Base-by-base conservation (phyloP, 2,797 vertebrate species). In the Muscicapa comitata region DNA sequence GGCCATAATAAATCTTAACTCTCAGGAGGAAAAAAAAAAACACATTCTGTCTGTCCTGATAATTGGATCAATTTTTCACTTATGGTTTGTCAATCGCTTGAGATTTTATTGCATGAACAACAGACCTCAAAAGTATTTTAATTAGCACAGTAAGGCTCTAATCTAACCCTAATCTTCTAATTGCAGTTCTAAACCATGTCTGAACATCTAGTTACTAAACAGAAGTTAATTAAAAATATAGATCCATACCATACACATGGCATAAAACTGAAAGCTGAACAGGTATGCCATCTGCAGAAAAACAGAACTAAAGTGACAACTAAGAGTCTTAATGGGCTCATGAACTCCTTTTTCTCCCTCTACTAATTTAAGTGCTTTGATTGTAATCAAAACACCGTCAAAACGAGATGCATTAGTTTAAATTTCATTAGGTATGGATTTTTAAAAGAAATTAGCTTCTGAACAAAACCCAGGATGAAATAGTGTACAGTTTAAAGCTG, bases 21-120 rank as follows among this genome's bases (percentile, higher is more conserved):
- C 88, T 79, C 84, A 58, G 38, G 58, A 53, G 47, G 4, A 9
- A 37, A 63, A 71, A 53, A 83, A 62, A 2, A n/a, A n/a, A n/a
- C 57, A 42, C 5, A 50, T 95, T 90, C 93, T 96, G 28, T 67
- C 77, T 94, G 68, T 54, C 91, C 95, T 97, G 86, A 96, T 97
- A 98, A 98, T 96, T 97, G 94, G 88, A 97, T 97, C 95, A 96
- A 94, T 97, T 98, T 97, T 97, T 98, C 96, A 96, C 94, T 97
- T 97, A 94, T 51, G 86, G 76, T 31, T 91, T 97, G 94, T 97
- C 97, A 97, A 94, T 97, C 6, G 25, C 79, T 96, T 96, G 91
- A 95, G 95, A 94, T 96, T 97, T 97, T 97, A 97, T 97, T 95
- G 93, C 81, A 95, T 86, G 93, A 92, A 95, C 82, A 96, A 95